Base-by-base conservation (phyloP, 1,140 invertebrate species). In the Scaptomyza hsui region DNA sequence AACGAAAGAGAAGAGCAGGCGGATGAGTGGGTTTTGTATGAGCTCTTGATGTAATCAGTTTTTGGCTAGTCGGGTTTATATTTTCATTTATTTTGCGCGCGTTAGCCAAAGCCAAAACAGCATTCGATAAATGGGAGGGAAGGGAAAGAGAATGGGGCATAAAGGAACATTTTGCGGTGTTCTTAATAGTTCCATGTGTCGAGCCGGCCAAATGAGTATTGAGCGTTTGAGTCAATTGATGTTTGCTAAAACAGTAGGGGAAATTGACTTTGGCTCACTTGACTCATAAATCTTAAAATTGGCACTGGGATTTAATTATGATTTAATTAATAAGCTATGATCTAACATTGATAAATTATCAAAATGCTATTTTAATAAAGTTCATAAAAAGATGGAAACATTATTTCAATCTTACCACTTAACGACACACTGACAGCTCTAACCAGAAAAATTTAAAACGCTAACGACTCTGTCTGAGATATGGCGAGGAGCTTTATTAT, bases 11-110 rank as follows among this genome's bases (percentile, higher is more conserved):
- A 52, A 41, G 6, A 19, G 10, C 9, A 48, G 12, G 37, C 7
- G 1, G 18, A 13, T 10, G 12, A 32, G 26, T 24, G 19, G 15
- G 51, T n/a, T 61, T 32, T 29, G 39, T 35, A 10, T 44, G 52
- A 44, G 68, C 51, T 68, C 56, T 67, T 73, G 69, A 73, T 74
- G 80, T 85, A 85, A 85, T 85, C 81, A 86, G 80, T 86, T 86
- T 83, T 80, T 74, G 80, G 81, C 81, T 85, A 86, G 81, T 77
- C 69, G 77, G 80, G 81, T 67, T 83, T 83, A 83, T 86, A 78
- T 86, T 85, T 85, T 85, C 80, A 85, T 85, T 85, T 85, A 85
- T 85, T 86, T 80, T 68, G 80, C 64, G 68, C 81, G 55, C 81
- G 47, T 64, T 79, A 35, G n/a, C 47, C 60, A 75, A 73, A 75